Base-by-base conservation (phyloP, 2,888 invertebrate species). In the Apoderus coryli region DNA sequence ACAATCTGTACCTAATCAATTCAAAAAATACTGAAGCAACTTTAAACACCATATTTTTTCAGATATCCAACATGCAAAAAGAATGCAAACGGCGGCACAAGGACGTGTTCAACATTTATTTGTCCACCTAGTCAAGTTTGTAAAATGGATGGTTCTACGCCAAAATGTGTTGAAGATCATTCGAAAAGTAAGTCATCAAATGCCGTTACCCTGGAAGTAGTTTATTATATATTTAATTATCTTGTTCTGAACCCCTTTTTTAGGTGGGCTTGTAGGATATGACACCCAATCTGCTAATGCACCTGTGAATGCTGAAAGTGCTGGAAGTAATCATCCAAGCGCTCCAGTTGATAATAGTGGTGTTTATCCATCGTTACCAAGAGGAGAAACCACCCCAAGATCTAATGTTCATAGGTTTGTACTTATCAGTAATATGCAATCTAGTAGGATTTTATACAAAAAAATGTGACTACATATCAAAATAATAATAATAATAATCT, bases 41-140 rank as follows among this genome's bases (percentile, higher is more conserved):
- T n/a, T n/a, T n/a, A n/a, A n/a, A n/a, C n/a, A 6, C 19, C n/a
- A 19, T n/a, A 29, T 24, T 29, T 16, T 31, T 19, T 12, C 12
- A 59, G 59, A 31, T 60, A 57, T 41, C 60, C 60, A 19, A 57
- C 58, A 3, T 60, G 60, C 34, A 50, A 55, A 42, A 51, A 41
- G 39, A 36, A 40, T 5, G 38, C 40, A 3, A 38, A 44, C 4
- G 43, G 41, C 13, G 24, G 36, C 3, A 30, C 40, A 4, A 43
- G 47, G 16, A 48, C 54, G 0, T 60, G 60, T 35, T 37, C 46
- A 4, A 54, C 47, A 6, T 58, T 48, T 36, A 48, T 57, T 10
- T 60, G 60, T 35, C 59, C 60, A 3, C 58, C 59, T 3, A 54
- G 56, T 1, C 53, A 56, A 39, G 49, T 48, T 7, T 60, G 60